These are phyloP conservation scores for Pseudopipra pipra DNA, from an alignment of 2,113 vertebrate genomes.

Conservation along the genomic window DNA sequence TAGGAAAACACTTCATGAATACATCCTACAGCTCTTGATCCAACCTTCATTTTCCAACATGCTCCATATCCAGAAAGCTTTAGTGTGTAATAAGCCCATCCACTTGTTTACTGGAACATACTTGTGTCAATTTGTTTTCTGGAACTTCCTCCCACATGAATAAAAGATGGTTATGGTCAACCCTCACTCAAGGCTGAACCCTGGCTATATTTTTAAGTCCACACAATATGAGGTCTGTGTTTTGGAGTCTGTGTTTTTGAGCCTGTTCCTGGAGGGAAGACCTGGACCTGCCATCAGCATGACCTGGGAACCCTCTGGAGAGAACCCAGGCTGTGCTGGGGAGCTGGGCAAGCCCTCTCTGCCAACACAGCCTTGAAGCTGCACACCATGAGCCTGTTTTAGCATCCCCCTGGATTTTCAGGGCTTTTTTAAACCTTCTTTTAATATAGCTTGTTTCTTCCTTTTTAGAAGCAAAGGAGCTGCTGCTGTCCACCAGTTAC, in stretches of 20 bases:
- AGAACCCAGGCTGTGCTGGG: not conserved
- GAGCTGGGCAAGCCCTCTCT: not conserved
- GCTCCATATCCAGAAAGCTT: not conserved
- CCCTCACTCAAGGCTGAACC: not conserved
- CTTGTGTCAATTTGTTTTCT: not conserved
- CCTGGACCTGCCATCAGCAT: not conserved
- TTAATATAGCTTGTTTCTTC: not conserved
- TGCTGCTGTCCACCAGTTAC: not conserved
- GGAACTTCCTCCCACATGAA: not conserved
- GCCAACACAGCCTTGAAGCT: not conserved
- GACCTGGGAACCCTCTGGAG: not conserved
- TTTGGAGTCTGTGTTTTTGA: not conserved
- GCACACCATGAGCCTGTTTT: not conserved
- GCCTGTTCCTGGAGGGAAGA: not conserved
- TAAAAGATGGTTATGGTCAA: rapidly evolving
- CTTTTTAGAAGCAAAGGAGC: not conserved
- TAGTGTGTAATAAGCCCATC: not conserved
- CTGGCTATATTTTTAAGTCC: not conserved
- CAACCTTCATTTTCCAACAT: not conserved
- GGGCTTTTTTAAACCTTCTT: not conserved
- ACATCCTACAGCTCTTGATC: not conserved
- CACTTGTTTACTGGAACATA: rapidly evolving
- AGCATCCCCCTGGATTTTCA: not conserved
- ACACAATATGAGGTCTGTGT: rapidly evolving
- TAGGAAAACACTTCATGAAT: not conserved